Evolutionary conservation across 2,113 vertebrate genomes (phyloP).

Genomic region (Lepisosteus oculatus): DNA sequence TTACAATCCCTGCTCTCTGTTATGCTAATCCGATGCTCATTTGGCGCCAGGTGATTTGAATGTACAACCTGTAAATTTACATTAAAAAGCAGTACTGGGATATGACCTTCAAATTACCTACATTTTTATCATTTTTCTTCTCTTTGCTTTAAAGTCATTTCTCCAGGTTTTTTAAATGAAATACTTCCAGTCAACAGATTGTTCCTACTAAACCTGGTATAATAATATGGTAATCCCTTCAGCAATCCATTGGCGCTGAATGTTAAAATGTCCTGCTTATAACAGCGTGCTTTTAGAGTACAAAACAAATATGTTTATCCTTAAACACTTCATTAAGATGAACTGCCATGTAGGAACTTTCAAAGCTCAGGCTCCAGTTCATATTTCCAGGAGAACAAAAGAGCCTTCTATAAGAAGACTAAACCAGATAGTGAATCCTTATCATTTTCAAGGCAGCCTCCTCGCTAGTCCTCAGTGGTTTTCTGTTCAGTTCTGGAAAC

Average conservation of each 20-base stretch:
- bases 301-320: too few relatives aligned
- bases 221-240: too few relatives aligned
- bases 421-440: too few relatives aligned
- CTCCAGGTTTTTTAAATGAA: conserved; percentile 34
- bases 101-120: conserved; percentile 43
- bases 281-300: too few relatives aligned
- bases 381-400: neutral
- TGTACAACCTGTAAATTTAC: conserved; percentile 1
- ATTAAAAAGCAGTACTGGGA: conserved; percentile 30
- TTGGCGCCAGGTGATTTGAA: conserved; percentile 26
- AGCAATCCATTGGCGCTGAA: too few relatives aligned
- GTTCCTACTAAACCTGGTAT: neutral
- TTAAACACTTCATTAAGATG: neutral
- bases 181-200: conserved; percentile 11
- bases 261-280: too few relatives aligned
- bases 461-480: too few relatives aligned
- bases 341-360: neutral
- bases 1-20: neutral
- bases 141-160: conserved; percentile 38
- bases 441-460: too few relatives aligned
- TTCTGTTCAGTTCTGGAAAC: too few relatives aligned
- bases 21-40: neutral
- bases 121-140: conserved; percentile 33
- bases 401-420: too few relatives aligned
- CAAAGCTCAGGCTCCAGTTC: neutral